Percentiles rank a stretch among this genome's conserved stretches.
Conservation (phyloP, 2,113 vertebrate genomes). For the Gasterosteus aculeatus region DNA sequence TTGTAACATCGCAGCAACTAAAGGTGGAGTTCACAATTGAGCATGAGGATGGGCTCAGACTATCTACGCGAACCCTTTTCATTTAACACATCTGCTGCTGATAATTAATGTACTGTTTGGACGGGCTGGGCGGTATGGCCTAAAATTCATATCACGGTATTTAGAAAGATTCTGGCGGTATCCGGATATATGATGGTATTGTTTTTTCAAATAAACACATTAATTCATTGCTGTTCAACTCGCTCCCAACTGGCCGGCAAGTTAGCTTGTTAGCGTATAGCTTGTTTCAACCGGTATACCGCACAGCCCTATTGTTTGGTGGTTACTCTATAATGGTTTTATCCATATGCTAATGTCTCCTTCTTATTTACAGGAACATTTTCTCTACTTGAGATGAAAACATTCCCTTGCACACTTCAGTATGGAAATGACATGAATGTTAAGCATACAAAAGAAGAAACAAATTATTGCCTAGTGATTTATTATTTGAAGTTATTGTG, state of each 20-base stretch:
- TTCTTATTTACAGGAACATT: slow-evolving; percentile 7
- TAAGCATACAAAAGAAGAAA: slow-evolving; percentile 6
- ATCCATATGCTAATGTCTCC: not conserved
- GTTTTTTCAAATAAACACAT: no score
- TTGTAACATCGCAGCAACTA: not conserved
- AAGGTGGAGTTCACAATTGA: slow-evolving; percentile 6
- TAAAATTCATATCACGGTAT: no score
- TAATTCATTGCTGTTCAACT: no score
- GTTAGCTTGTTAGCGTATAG: no score
- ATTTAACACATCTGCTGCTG: not conserved
- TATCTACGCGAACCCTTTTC: not conserved
- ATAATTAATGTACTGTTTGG: not conserved
- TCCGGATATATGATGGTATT: no score
- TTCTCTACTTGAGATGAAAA: not conserved
- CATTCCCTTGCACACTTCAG: not conserved
- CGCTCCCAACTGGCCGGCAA: no score
- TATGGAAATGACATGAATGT: not conserved
- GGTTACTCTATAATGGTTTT: not conserved
- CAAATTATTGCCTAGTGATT: slow-evolving; percentile 1
- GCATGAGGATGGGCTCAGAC: not conserved
- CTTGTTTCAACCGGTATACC: no score
- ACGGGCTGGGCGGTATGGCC: no score
- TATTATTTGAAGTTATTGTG: slow-evolving; percentile 8
- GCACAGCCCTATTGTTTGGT: no score
- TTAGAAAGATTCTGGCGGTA: no score